Evolutionary conservation across 1,140 invertebrate species (phyloP).

Genomic region (Drosophila saltans): DNA sequence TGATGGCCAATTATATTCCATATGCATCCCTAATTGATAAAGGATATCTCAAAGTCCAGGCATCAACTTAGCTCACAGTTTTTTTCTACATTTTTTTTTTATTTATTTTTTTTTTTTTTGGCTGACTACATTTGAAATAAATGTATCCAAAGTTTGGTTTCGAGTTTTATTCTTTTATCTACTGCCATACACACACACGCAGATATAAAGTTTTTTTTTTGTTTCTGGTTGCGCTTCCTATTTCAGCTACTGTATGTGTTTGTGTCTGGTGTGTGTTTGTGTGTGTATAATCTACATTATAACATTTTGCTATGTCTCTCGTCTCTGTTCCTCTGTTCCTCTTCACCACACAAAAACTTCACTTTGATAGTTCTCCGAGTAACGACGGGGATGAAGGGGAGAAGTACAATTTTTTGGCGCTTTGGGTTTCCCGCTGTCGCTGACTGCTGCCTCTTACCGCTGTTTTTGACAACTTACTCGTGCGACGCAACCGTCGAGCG

Average conservation of each 20-base stretch:
- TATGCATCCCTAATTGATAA: not conserved
- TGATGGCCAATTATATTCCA: too few species aligned
- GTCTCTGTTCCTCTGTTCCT: not conserved
- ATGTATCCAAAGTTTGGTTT: conserved; percentile 73
- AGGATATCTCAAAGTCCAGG: conserved; percentile 16
- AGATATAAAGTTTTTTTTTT: conserved; percentile 13
- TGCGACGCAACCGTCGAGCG: conserved; percentile 40
- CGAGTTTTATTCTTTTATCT: conserved; percentile 67
- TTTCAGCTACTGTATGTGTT: conserved; percentile 22
- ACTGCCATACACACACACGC: conserved; percentile 17
- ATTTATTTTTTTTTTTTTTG: conserved; percentile 27
- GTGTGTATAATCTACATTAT: conserved; percentile 65
- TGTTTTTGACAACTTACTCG: conserved; percentile 76
- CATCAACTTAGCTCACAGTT: not conserved
- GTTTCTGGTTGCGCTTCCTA: conserved; percentile 36
- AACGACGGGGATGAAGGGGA: not conserved
- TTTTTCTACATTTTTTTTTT: conserved; percentile 11
- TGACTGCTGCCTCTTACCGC: conserved; percentile 28
- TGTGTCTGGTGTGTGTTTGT: conserved; percentile 27
- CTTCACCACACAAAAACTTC: conserved; percentile 53
- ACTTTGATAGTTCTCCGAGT: conserved; percentile 56
- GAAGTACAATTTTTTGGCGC: conserved; percentile 66
- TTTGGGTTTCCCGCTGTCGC: conserved; percentile 57
- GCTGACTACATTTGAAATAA: conserved; percentile 71
- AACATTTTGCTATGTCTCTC: conserved; percentile 25